phyloP scores from a whole-genome alignment of 1,140 invertebrate species.

The Brachionus paranguensis region DNA sequence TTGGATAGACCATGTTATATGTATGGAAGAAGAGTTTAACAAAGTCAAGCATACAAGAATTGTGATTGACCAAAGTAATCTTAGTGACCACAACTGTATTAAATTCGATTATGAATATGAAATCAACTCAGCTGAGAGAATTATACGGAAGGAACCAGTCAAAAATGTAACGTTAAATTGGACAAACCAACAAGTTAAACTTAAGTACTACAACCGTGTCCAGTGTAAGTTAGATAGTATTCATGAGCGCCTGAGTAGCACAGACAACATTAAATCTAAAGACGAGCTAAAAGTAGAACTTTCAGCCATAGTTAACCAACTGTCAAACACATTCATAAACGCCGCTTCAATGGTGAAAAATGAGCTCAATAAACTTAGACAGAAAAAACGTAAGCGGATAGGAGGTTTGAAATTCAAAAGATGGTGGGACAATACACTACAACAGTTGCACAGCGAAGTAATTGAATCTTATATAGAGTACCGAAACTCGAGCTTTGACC shows the following conservation, averaged over 20 bases:
- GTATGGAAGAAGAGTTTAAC: background rate
- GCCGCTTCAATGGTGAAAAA: background rate
- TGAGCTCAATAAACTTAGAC: background rate
- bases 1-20: background rate
- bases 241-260: background rate
- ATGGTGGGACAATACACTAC: background rate
- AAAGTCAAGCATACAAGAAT: background rate
- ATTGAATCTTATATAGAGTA: too few species aligned
- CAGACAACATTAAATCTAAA: background rate
- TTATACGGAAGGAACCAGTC: background rate
- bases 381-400: background rate
- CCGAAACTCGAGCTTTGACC: too few species aligned
- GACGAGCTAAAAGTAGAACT: background rate
- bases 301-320: background rate
- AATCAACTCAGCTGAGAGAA: background rate
- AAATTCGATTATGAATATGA: background rate
- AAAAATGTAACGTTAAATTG: background rate
- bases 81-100: background rate
- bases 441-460: too few species aligned
- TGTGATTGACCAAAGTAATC: background rate
- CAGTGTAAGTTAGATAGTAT: background rate
- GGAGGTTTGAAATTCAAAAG: background rate
- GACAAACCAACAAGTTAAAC: background rate
- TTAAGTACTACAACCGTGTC: background rate
- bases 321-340: background rate